Conservation (phyloP, 2,888 invertebrate species). For the Mesochorus sp. region DNA sequence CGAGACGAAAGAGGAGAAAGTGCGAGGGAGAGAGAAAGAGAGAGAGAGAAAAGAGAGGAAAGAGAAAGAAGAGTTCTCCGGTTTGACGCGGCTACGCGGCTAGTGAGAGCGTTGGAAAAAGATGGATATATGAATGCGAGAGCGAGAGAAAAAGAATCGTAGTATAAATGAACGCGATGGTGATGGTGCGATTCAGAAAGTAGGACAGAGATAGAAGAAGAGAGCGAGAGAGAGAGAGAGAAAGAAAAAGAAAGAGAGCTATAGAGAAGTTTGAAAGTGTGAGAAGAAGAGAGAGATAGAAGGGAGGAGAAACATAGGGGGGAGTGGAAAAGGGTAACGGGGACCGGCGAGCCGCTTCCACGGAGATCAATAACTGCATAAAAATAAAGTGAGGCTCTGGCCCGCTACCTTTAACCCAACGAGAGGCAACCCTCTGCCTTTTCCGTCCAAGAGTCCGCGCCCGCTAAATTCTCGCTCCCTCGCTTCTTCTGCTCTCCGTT, state of each 20-base stretch:
- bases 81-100: background rate
- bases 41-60: background rate
- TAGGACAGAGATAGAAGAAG: constrained; percentile 19
- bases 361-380: constrained; percentile 82
- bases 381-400: constrained; percentile 82
- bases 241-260: background rate
- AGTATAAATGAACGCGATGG: constrained; percentile 59
- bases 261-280: constrained; percentile 38
- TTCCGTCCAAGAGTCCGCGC: constrained; percentile 51
- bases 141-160: constrained; percentile 41
- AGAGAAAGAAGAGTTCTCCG: constrained; percentile 1
- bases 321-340: constrained; percentile 68
- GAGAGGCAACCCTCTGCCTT: constrained; percentile 65
- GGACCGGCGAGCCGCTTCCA: constrained; percentile 74
- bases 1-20: constrained; percentile 16
- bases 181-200: constrained; percentile 49
- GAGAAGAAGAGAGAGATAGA: constrained; percentile 45
- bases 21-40: constrained; percentile 8
- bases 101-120: constrained; percentile 35
- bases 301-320: constrained; percentile 47
- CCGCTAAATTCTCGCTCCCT: constrained; percentile 58
- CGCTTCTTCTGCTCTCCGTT: constrained; percentile 61
- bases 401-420: constrained; percentile 81
- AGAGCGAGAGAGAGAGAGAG: constrained; percentile 12
- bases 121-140: constrained; percentile 39